Evolutionary conservation across 2,888 invertebrate species (phyloP).

Genomic region (Molorchus minor): DNA sequence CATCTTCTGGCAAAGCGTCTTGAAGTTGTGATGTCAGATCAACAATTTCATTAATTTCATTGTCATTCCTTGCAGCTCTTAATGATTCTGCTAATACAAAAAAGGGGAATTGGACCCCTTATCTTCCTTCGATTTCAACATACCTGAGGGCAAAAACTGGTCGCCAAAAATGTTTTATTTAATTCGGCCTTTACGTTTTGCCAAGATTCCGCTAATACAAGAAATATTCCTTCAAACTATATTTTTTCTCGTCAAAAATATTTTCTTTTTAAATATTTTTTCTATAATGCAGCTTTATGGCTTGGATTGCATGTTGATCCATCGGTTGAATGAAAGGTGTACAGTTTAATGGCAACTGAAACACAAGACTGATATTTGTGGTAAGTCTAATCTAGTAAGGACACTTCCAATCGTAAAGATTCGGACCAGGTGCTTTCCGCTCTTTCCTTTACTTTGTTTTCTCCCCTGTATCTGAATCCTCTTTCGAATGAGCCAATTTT

Average conservation of each 20-base stretch:
- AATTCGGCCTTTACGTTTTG: background rate
- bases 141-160: slow-evolving; percentile 14
- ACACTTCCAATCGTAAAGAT: background rate
- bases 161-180: slow-evolving; percentile 10
- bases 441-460: slow-evolving; percentile 28
- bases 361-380: slow-evolving; percentile 4
- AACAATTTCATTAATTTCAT: background rate
- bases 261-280: slow-evolving; percentile 2
- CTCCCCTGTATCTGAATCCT: slow-evolving; percentile 17
- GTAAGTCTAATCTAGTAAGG: slow-evolving; percentile 1
- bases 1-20: slow-evolving; percentile 2
- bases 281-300: slow-evolving; percentile 9
- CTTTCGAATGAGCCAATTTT: slow-evolving; percentile 13
- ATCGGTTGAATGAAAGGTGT: slow-evolving; percentile 17
- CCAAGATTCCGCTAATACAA: slow-evolving; percentile 20
- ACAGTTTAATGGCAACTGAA: slow-evolving; percentile 11
- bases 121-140: slow-evolving; percentile 4
- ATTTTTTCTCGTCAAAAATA: slow-evolving; percentile 1
- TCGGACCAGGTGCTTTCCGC: background rate
- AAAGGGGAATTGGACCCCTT: slow-evolving; percentile 1
- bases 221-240: slow-evolving; percentile 14
- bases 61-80: background rate
- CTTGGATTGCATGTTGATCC: slow-evolving; percentile 20
- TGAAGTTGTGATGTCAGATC: slow-evolving; percentile 3
- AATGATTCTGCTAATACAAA: background rate